These are phyloP conservation scores for Galerucella pusilla DNA, from an alignment of 2,888 invertebrate genomes.

Conservation along the genomic window DNA sequence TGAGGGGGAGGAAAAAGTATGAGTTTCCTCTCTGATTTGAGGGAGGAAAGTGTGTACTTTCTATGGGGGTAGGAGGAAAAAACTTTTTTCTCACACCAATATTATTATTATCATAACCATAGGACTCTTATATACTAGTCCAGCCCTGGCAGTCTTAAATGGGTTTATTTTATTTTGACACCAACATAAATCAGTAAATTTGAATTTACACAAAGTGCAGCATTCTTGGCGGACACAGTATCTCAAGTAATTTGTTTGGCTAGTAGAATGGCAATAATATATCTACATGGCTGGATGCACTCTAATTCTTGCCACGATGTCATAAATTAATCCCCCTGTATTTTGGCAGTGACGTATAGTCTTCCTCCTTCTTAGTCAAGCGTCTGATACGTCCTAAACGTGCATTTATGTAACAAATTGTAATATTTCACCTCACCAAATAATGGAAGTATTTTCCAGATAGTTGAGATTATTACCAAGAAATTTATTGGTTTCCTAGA, in stretches of 20 bases:
- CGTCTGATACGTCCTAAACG: neutral
- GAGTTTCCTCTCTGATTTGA: too few relatives aligned
- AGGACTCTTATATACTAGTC: neutral
- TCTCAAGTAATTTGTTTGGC: conserved; percentile 58
- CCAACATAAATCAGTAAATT: conserved; percentile 12
- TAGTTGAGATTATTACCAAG: too few relatives aligned
- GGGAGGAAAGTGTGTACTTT: too few relatives aligned
- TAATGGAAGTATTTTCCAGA: too few relatives aligned
- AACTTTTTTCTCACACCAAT: neutral
- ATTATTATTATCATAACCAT: neutral
- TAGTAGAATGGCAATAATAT: conserved; percentile 60
- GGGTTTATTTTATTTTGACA: neutral
- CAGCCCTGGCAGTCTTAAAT: neutral
- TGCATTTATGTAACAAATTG: neutral
- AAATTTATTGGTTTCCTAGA: too few relatives aligned
- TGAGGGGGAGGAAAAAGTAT: too few relatives aligned
- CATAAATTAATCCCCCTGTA: conserved; percentile 58
- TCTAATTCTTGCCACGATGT: conserved; percentile 60
- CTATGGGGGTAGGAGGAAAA: too few relatives aligned
- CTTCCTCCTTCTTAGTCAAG: conserved; percentile 29
- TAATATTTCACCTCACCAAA: neutral
- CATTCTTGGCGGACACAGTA: conserved; percentile 40
- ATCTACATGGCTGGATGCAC: conserved; percentile 62
- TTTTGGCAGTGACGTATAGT: conserved; percentile 37
- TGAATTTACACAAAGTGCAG: conserved; percentile 16